Base-by-base conservation (phyloP, 2,888 invertebrate genomes). In the Acanthococcus lagerstroemiae region DNA sequence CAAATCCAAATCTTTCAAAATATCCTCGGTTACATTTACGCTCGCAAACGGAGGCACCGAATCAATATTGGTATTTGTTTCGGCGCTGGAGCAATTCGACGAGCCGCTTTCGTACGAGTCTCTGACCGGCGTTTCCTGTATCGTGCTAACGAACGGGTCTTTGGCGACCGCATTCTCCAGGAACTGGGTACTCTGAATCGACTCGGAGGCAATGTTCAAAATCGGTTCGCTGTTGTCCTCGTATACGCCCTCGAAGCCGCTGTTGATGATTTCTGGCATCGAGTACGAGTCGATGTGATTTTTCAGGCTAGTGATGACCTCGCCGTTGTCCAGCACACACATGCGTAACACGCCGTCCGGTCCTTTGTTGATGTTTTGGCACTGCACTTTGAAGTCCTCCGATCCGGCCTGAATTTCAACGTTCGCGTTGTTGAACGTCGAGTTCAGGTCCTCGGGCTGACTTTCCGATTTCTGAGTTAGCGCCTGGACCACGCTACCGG, bases 321-420 rank as follows among this genome's bases (percentile, higher is more conserved):
- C 69, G 27, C 69, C 69, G 44, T 69, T 69, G 55, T 69, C 69
- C 27, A 69, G 60, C n/a, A 69, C 67, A 48, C 69, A 67, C 65
- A 69, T 50, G 25, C 69, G 67, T 44, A 69, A 66, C n/a, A 65
- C 67, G 15, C 69, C 69, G 57, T 69, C 67, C 12, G 67, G 67
- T 25, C 67, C 69, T 58, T 69, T 63, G 4, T 67, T 67, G 4
- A 68, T 66, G 19, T 67, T 69, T 48, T 68, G 63, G 22, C 67
- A 67, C 46, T 68, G 67, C 1, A 69, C 63, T 37, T 69, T 67
- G 46, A 67, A 67, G 7, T 67, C 67, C 4, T 68, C 67, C 26
- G 57, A 45, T 56, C 67, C 67, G 25, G 66, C 67, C 56, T 67
- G 67, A 50, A 69, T 69, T 30, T 66, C 67, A 37, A 68, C 69